These are phyloP conservation scores for Drosophila imparisetae DNA, from an alignment of 2,888 invertebrate genomes.

Conservation along the genomic window DNA sequence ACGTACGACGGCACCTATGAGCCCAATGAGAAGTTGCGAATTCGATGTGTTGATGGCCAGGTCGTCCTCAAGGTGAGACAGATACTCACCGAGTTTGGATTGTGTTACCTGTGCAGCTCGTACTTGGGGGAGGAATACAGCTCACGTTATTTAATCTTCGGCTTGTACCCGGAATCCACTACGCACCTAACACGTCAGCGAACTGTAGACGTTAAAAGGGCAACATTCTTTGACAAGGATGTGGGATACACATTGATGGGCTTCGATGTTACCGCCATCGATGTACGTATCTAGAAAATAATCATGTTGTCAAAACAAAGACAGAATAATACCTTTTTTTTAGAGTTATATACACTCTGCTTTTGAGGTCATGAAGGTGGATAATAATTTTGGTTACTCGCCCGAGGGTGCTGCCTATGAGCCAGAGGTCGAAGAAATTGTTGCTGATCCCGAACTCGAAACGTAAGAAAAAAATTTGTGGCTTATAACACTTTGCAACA, in stretches of 20 bases:
- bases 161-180: constrained; percentile 57
- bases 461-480: constrained; percentile 47
- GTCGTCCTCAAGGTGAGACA: constrained; percentile 70
- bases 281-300: constrained; percentile 54
- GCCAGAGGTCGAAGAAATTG: constrained; percentile 73
- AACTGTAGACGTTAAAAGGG: constrained; percentile 46
- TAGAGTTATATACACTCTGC: constrained; percentile 82
- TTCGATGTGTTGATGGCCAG: constrained; percentile 69
- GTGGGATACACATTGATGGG: constrained; percentile 77
- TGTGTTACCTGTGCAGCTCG: constrained; percentile 82
- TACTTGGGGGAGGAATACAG: constrained; percentile 70
- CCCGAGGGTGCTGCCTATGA: constrained; percentile 69
- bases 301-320: background rate
- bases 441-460: constrained; percentile 76
- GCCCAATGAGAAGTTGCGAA: constrained; percentile 47
- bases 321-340: background rate
- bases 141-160: constrained; percentile 75
- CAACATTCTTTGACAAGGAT: constrained; percentile 78
- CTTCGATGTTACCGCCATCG: constrained; percentile 64
- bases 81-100: constrained; percentile 83
- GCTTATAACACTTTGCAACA: background rate
- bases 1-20: constrained; percentile 73
- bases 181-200: constrained; percentile 20
- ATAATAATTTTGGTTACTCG: constrained; percentile 72
- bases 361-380: constrained; percentile 81